Conservation (phyloP, 2,113 vertebrate genomes). For the Hystrix cristata region DNA sequence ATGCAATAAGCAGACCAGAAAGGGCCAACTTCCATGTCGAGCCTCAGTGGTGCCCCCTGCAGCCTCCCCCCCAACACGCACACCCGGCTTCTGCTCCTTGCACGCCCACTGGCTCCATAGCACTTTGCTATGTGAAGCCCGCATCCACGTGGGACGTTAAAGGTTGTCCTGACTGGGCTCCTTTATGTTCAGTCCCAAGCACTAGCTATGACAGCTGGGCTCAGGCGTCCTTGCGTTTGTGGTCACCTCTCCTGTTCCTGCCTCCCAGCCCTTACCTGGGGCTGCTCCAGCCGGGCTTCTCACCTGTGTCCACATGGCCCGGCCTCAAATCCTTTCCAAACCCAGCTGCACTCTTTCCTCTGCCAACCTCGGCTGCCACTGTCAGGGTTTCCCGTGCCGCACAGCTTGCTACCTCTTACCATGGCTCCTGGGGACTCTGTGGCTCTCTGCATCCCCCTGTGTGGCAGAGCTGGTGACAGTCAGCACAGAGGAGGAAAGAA, state of each 20-base stretch:
- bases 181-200: fast-evolving
- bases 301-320: fast-evolving
- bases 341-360: fast-evolving
- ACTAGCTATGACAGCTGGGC: not conserved
- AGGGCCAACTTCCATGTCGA: not conserved
- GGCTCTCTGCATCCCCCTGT: no score
- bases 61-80: no score
- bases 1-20: fast-evolving
- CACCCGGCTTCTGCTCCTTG: not conserved
- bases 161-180: no score
- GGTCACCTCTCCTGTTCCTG: not conserved
- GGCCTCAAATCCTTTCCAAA: not conserved
- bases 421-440: not conserved
- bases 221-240: not conserved
- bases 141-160: not conserved
- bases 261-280: not conserved
- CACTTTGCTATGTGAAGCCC: not conserved
- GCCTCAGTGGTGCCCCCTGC: no score
- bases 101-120: not conserved
- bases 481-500: not conserved
- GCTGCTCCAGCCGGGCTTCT: no score
- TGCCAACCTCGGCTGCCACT: not conserved
- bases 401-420: not conserved
- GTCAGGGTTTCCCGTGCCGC: not conserved
- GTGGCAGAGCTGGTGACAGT: fast-evolving